Conservation (phyloP, 2,888 invertebrate species). For the Erynnis tages region DNA sequence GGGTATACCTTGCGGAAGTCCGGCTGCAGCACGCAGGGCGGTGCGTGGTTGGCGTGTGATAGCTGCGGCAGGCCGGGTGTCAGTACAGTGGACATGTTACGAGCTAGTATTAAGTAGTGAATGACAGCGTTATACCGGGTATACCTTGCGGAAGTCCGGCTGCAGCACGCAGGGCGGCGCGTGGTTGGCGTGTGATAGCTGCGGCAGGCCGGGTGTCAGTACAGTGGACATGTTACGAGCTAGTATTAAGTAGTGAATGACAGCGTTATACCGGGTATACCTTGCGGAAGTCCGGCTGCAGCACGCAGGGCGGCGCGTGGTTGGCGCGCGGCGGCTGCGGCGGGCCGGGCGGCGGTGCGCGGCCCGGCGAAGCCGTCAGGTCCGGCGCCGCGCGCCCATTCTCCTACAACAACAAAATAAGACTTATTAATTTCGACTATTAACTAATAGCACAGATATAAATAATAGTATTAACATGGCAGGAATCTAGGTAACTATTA, state of each 20-base stretch:
- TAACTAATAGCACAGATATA: too few relatives aligned
- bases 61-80: slow-evolving; percentile 82
- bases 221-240: not conserved
- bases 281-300: slow-evolving; percentile 97
- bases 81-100: too few relatives aligned
- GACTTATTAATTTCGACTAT: too few relatives aligned
- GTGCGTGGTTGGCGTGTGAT: slow-evolving; percentile 86
- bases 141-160: slow-evolving; percentile 94
- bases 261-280: slow-evolving; percentile 40
- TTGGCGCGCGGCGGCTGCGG: slow-evolving; percentile 85
- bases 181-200: slow-evolving; percentile 86
- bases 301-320: slow-evolving; percentile 88
- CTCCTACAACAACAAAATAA: slow-evolving; percentile 80
- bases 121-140: slow-evolving; percentile 16
- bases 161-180: slow-evolving; percentile 90
- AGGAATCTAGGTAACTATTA: too few relatives aligned
- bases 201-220: slow-evolving; percentile 78
- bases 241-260: not conserved
- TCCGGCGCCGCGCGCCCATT: slow-evolving; percentile 95
- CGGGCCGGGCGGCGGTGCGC: slow-evolving; percentile 88
- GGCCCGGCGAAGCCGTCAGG: slow-evolving; percentile 93
- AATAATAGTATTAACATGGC: too few relatives aligned
- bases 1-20: slow-evolving; percentile 90
- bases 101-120: too few relatives aligned
- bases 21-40: slow-evolving; percentile 90